These are phyloP conservation scores for Cinclus cinclus DNA, from an alignment of 2,113 vertebrate species.

Conservation along the genomic window DNA sequence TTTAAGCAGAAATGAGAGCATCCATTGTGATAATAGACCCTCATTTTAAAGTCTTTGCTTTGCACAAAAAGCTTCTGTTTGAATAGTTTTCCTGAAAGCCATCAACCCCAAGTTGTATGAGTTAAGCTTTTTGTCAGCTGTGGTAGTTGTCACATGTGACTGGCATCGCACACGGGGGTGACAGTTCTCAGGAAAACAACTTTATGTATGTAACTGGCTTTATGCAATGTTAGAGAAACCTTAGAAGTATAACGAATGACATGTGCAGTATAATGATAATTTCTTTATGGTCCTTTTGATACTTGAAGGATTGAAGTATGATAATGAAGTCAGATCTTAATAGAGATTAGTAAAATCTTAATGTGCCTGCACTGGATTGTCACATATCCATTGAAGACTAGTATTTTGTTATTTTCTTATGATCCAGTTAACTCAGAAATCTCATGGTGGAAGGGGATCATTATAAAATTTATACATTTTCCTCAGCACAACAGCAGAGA, in stretches of 20 bases:
- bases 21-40: neutral
- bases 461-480: neutral
- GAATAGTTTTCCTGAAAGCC: neutral
- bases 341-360: neutral
- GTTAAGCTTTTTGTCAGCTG: neutral
- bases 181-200: neutral
- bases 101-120: neutral
- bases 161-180: neutral
- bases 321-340: neutral
- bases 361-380: neutral
- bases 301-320: neutral
- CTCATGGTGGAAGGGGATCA: neutral
- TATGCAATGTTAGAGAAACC: neutral
- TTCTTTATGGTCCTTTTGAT: neutral
- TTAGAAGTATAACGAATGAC: neutral
- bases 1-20: neutral
- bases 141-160: neutral
- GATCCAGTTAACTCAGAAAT: neutral
- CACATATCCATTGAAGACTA: rapidly evolving
- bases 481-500: neutral
- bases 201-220: neutral
- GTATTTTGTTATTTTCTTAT: neutral
- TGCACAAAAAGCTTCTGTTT: neutral
- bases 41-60: neutral
- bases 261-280: rapidly evolving